Evolutionary conservation across 2,113 vertebrate genomes (phyloP).

Genomic region (Melanocharis versteri): DNA sequence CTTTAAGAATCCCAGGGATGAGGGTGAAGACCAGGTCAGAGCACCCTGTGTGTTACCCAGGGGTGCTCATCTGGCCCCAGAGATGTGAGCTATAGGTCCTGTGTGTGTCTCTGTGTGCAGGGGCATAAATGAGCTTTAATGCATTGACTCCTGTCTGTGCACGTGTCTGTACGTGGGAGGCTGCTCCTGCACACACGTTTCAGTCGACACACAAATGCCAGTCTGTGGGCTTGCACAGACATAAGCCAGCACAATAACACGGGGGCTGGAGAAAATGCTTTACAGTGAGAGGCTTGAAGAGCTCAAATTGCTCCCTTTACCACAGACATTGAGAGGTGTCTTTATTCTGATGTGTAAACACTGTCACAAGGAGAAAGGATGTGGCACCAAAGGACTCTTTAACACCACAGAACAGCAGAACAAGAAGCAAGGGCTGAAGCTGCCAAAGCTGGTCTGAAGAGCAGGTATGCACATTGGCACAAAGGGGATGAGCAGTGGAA

Average conservation of each 20-base stretch:
- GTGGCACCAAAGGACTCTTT: background rate
- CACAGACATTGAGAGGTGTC: background rate
- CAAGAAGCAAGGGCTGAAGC: background rate
- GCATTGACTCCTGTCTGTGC: background rate
- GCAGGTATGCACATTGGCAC: accelerated
- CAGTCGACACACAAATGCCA: background rate
- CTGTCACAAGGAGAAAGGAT: background rate
- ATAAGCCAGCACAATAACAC: background rate
- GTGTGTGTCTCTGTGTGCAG: background rate
- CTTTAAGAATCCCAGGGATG: background rate
- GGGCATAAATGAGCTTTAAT: background rate
- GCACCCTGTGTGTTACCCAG: background rate
- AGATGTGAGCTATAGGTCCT: background rate
- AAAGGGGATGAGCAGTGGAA: background rate
- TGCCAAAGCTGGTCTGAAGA: background rate
- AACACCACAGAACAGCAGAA: background rate
- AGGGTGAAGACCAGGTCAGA: background rate
- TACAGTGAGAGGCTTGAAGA: background rate
- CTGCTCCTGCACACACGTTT: background rate
- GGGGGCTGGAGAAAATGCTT: background rate
- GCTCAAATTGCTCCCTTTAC: background rate
- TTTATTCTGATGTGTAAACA: background rate
- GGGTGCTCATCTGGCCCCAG: background rate
- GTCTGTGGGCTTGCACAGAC: background rate
- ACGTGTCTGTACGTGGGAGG: background rate